Evolutionary conservation across 2,888 invertebrate species (phyloP).

Genomic region (Agrotis ipsilon): DNA sequence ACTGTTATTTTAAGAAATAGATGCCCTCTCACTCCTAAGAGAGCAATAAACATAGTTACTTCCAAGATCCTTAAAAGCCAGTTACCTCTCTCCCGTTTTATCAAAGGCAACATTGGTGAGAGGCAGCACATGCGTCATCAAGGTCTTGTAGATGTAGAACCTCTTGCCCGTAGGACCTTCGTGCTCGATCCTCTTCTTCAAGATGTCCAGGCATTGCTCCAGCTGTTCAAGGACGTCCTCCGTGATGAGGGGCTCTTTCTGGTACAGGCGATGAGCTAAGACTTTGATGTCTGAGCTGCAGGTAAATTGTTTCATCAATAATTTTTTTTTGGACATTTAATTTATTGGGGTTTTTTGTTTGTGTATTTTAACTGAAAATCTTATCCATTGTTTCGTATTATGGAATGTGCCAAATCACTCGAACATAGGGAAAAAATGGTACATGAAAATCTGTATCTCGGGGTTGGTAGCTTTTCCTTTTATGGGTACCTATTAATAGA

Average conservation of each 20-base stretch:
- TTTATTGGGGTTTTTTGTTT: too few relatives aligned
- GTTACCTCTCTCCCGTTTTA: conserved; percentile 92
- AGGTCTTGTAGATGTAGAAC: conserved; percentile 92
- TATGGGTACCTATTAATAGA: too few relatives aligned
- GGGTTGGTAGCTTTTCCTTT: too few relatives aligned
- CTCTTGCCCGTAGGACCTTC: conserved; percentile 91
- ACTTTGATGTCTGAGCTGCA: conserved; percentile 90
- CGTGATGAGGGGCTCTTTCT: conserved; percentile 90
- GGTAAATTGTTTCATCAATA: neutral
- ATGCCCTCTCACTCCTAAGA: neutral
- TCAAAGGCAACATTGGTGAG: conserved; percentile 94
- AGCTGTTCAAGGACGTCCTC: conserved; percentile 91
- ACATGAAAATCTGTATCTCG: too few relatives aligned
- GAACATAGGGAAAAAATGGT: too few relatives aligned
- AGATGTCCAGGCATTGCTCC: conserved; percentile 91
- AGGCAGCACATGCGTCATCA: conserved; percentile 93
- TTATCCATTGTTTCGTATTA: too few relatives aligned
- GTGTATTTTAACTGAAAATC: too few relatives aligned
- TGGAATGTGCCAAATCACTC: too few relatives aligned
- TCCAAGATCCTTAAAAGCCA: neutral
- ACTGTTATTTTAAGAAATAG: too few relatives aligned
- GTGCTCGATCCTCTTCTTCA: conserved; percentile 92
- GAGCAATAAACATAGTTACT: neutral
- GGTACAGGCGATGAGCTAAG: conserved; percentile 87
- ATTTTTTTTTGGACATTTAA: too few relatives aligned